Base-by-base conservation (phyloP, 1,140 invertebrate genomes). In the Reticulitermes speratus region DNA sequence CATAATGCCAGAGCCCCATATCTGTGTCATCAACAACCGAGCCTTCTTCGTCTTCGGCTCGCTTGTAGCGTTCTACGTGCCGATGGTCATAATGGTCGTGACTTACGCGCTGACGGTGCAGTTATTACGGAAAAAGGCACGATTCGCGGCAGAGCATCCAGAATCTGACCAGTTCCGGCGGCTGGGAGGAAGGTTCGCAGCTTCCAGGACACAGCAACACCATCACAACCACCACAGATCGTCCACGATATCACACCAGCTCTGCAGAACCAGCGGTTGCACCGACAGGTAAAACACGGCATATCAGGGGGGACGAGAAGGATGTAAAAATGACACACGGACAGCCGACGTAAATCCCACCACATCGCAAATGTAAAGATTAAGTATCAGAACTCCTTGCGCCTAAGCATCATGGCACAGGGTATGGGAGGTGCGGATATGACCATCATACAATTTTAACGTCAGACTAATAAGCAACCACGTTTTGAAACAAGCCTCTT, bases 21-120 rank as follows among this genome's bases (percentile, higher is more conserved):
- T 93, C 45, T 98, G 97, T 91, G 95, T 96, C 83, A 98, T 98
- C 88, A 97, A 97, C 91, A 97, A 97, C 91, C 92, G 95, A 23
- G 93, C 95, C 21, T 98, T 97, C 92, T 97, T 96, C 92, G 94
- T 97, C 9, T 96, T 97, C 88, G 97, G 96, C 0, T 98, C 97
- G 0, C 91, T 98, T 88, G 94, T 98, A 83, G 97, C 94, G 55
- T 99, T 99, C 91, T 98, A 98, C 91, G 95, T 99, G 82, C 98
- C 98, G 2, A 97, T 99, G 94, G 91, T 97, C 69, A 96, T 97
- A 84, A 98, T 98, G 96, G 94, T 98, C 48, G 93, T 96, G 45
- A 97, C 97, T 1, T 98, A 98, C 89, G 94, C 96, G 0, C 92
- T 98, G 44, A 99, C 98, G 2, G 97, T 98, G 16, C 95, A 96